Evolutionary conservation across 2,797 vertebrate genomes (phyloP), one percentile per base, ranked within the genome.

Genomic region (Buceros bicornis): DNA sequence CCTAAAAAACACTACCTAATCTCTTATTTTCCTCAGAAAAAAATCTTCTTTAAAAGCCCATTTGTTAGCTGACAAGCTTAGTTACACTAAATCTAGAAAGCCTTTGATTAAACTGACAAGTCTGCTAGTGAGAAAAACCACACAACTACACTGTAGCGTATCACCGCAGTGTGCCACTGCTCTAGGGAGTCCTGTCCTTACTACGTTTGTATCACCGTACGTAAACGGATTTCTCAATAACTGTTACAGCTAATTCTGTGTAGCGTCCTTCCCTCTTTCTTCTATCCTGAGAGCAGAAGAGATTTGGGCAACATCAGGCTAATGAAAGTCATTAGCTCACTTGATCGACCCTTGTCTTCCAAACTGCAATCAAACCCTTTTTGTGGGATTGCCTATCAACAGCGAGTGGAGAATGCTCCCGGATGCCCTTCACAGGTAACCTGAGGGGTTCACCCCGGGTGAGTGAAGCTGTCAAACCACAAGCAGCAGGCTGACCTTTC

Each of bases 401-500:
- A 81, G 37, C 12, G 22, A 21, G 33, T 61, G 19, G 22, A 20
- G 33, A 37, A 21, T 7, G 13, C 10, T 72, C 24, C 65, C 16
- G 51, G 19, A 21, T 65, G 42, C 29, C 19, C 33, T 13, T 10
- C 14, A 7, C 26, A 16, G 19, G 54, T 15, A 35, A 0, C 0
- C 31, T 25, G 29, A 19, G 69, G 2, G 7, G 43, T 25, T 54
- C 18, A 13, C 22, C 28, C 66, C 2, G 1, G 37, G 13, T 3
- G 25, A 73, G 19, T 3, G 8, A 24, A 47, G 33, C 40, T 11
- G 24, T 13, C 51, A 2, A 19, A 16, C 28, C 98, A 96, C 8
- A 90, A 89, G 43, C 11, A 89, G 56, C 71, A 13, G 14, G 48
- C 98, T 97, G 89, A 99, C 99, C 99, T 99, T 99, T 99, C 67